Percentiles rank a stretch among this genome's conserved stretches.
phyloP scores from a whole-genome alignment of 2,888 invertebrate species.

The Allophyes oxyacanthae region DNA sequence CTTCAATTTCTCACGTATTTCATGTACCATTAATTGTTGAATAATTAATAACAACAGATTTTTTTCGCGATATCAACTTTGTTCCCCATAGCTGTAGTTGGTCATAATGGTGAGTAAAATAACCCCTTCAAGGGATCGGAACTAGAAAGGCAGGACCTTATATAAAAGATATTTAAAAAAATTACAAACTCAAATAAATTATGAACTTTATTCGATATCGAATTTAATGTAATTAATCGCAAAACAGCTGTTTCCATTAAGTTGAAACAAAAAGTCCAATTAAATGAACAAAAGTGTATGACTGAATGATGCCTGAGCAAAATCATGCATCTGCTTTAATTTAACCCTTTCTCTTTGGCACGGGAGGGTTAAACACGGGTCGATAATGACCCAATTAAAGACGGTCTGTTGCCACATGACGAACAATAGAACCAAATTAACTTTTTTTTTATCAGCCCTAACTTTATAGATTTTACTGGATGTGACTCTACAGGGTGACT shows the following conservation, averaged over 20 bases:
- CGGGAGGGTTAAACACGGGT: constrained; percentile 58
- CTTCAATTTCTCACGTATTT: no score
- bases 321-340: constrained; percentile 82
- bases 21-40: no score
- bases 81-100: no score
- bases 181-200: constrained; percentile 13
- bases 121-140: no score
- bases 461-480: constrained; percentile 32
- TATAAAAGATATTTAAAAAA: no score
- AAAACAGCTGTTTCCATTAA: constrained; percentile 68
- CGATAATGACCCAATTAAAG: constrained; percentile 80
- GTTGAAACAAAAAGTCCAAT: constrained; percentile 72
- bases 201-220: constrained; percentile 18
- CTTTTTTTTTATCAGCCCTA: constrained; percentile 28
- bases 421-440: constrained; percentile 65
- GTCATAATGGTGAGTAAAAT: no score
- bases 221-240: constrained; percentile 62
- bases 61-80: no score
- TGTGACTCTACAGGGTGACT: constrained; percentile 17
- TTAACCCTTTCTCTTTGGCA: constrained; percentile 74
- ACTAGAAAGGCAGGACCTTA: no score
- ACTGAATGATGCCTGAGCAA: constrained; percentile 71
- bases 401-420: constrained; percentile 58
- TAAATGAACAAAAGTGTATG: constrained; percentile 70
- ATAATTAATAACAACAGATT: no score